phyloP scores from a whole-genome alignment of 2,113 vertebrate genomes.

The Coreoperca whiteheadi region DNA sequence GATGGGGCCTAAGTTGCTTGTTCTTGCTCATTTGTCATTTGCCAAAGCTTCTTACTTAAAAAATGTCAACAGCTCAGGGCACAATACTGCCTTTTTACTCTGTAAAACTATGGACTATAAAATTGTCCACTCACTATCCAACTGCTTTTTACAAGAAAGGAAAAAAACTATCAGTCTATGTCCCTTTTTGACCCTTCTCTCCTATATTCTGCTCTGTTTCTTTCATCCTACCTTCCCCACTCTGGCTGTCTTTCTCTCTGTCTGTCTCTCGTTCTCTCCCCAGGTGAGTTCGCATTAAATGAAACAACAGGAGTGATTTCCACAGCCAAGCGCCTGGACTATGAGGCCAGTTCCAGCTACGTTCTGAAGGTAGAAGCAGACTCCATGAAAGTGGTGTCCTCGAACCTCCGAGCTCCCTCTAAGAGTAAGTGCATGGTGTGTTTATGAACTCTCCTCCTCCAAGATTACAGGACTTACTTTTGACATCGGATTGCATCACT shows the following conservation, averaged over 20 bases:
- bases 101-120: not conserved
- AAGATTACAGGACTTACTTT: slow-evolving; percentile 1
- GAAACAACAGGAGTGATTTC: slow-evolving; percentile 88
- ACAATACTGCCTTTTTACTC: not conserved
- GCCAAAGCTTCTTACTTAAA: not conserved
- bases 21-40: not conserved
- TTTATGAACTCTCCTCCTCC: not conserved
- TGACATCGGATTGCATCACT: slow-evolving; percentile 15
- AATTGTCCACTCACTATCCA: not conserved
- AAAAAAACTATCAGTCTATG: not conserved
- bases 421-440: slow-evolving; percentile 86
- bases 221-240: not conserved
- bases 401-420: slow-evolving; percentile 89
- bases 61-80: slow-evolving; percentile 14
- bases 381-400: slow-evolving; percentile 87
- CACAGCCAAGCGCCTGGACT: slow-evolving; percentile 88
- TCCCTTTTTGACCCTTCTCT: not conserved
- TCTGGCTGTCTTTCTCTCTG: slow-evolving; percentile 5
- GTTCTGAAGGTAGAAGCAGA: slow-evolving; percentile 90
- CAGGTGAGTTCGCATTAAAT: slow-evolving; percentile 88
- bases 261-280: not conserved
- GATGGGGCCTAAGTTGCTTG: not conserved
- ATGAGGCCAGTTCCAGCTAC: slow-evolving; percentile 86
- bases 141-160: not conserved
- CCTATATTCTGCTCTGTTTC: not conserved